A percentile compares a stretch with the other conserved stretches of the same genome.
These are phyloP conservation scores for Anisognathus igniventris DNA, from an alignment of 2,797 vertebrate species.

Conservation along the genomic window DNA sequence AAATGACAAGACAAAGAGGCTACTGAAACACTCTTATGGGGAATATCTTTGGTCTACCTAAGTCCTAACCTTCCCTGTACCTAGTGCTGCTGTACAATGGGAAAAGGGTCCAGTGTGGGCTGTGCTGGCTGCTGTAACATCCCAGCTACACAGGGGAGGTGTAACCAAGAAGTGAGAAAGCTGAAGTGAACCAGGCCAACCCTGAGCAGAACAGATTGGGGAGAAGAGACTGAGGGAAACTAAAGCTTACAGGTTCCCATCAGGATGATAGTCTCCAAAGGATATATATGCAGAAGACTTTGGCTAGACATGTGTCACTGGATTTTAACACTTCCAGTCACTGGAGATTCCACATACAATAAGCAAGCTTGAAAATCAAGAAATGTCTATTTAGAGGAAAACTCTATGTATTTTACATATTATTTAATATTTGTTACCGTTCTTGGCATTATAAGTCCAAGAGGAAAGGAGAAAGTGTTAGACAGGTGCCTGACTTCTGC, in stretches of 20 bases:
- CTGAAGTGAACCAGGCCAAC: background rate
- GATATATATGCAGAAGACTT: background rate
- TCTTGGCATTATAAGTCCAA: background rate
- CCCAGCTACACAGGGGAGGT: background rate
- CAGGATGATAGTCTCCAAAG: background rate
- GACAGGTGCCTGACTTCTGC: background rate
- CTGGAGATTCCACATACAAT: background rate
- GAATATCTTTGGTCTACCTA: background rate
- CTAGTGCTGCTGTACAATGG: background rate
- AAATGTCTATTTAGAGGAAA: background rate
- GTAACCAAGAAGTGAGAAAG: background rate
- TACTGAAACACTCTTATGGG: background rate
- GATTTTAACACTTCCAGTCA: background rate
- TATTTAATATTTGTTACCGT: background rate
- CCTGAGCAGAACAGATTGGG: fast-evolving
- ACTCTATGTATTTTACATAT: background rate
- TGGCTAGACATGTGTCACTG: background rate
- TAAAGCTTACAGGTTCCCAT: background rate
- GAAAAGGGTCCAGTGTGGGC: fast-evolving
- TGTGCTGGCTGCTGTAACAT: background rate
- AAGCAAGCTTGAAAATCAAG: background rate
- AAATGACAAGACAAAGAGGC: background rate
- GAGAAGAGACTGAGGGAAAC: background rate
- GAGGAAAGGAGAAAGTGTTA: background rate
- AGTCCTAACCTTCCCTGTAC: background rate